A percentile compares a stretch with the other conserved stretches of the same genome.
Conservation (phyloP, 2,797 vertebrate species). For the Acrocephalus scirpaceus region DNA sequence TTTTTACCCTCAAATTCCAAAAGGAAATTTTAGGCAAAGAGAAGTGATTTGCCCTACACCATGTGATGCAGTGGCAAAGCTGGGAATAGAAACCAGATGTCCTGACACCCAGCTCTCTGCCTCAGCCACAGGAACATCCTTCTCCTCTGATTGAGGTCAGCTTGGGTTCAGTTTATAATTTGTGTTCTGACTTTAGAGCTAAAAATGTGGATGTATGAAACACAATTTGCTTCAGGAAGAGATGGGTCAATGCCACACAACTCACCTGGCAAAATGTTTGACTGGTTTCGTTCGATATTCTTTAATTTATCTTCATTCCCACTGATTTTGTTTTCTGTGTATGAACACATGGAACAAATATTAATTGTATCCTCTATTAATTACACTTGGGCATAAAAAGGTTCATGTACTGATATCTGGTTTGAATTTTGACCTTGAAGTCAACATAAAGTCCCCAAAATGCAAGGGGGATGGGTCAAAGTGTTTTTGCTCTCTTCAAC, state of each 20-base stretch:
- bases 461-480: neutral
- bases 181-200: slow-evolving; percentile 35
- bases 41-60: neutral
- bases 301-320: slow-evolving; percentile 89
- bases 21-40: neutral
- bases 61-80: slow-evolving; percentile 1
- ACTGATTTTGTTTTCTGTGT: slow-evolving; percentile 77
- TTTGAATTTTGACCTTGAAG: neutral
- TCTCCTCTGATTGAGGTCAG: slow-evolving; percentile 54
- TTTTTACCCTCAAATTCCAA: neutral
- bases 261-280: slow-evolving; percentile 93
- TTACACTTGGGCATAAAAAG: neutral
- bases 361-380: neutral
- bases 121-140: slow-evolving; percentile 52
- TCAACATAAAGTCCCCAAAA: neutral
- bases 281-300: slow-evolving; percentile 87
- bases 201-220: slow-evolving; percentile 35
- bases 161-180: slow-evolving; percentile 37
- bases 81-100: slow-evolving; percentile 68
- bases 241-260: neutral
- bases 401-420: neutral
- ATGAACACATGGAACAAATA: slow-evolving; percentile 15
- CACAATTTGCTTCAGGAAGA: neutral
- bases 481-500: neutral
- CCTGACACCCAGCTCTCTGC: slow-evolving; percentile 51